Percentiles rank a stretch among this genome's conserved stretches.
These are phyloP conservation scores for Passer domesticus DNA, from an alignment of 2,113 vertebrate genomes.

Conservation along the genomic window DNA sequence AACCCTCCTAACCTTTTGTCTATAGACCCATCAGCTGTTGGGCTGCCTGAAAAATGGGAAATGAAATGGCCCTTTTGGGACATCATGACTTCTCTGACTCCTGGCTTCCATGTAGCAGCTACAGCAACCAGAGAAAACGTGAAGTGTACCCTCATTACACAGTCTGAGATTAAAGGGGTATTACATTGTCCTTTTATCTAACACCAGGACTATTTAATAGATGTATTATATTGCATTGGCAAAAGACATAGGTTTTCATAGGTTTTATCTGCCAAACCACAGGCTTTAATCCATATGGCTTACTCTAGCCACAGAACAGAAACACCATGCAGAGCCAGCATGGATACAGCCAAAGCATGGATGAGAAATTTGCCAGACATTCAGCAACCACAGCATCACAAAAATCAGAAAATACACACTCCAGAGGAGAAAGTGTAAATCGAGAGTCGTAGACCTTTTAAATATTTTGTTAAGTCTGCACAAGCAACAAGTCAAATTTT, in stretches of 20 bases:
- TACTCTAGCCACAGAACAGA: background rate
- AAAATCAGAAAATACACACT: background rate
- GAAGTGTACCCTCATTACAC: background rate
- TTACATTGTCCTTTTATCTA: background rate
- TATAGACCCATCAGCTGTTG: background rate
- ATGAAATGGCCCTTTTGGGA: background rate
- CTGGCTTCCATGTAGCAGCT: background rate
- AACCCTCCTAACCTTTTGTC: background rate
- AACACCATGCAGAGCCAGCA: background rate
- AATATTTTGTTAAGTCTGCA: background rate
- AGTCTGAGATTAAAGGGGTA: background rate
- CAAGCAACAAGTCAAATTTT: background rate
- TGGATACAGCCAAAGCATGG: background rate
- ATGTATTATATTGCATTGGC: background rate
- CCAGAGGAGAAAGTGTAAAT: background rate
- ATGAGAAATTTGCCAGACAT: background rate
- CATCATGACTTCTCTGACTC: background rate
- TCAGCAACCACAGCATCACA: background rate
- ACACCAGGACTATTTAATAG: background rate
- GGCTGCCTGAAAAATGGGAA: background rate
- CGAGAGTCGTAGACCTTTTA: background rate
- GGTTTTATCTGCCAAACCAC: slow-evolving; percentile 5
- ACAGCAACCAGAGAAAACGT: background rate
- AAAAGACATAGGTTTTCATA: background rate
- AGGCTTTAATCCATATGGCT: background rate